Evolutionary conservation across 2,888 invertebrate species (phyloP).

Genomic region (Eupsilia transversa): DNA sequence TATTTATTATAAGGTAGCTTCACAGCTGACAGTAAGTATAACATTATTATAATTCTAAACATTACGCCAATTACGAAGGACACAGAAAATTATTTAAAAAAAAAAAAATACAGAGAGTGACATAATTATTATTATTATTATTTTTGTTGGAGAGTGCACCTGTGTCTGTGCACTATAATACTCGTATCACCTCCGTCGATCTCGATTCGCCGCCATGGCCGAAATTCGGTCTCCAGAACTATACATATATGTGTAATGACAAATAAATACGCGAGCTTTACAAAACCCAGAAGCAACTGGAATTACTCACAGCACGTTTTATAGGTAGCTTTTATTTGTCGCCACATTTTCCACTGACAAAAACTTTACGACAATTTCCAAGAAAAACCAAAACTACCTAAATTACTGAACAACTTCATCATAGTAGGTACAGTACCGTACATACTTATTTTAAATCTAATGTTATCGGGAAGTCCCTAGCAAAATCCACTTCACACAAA

Average conservation of each 20-base stretch:
- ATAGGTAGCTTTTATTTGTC: not conserved
- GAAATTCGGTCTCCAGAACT: too few species aligned
- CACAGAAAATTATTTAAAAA: too few species aligned
- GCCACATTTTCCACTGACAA: not conserved
- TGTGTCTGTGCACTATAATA: too few species aligned
- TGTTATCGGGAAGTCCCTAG: not conserved
- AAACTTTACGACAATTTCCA: not conserved
- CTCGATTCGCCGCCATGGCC: too few species aligned
- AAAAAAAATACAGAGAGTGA: too few species aligned
- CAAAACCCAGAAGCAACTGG: not conserved
- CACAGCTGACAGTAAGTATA: too few species aligned
- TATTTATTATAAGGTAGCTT: too few species aligned
- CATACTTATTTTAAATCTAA: not conserved
- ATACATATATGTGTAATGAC: not conserved
- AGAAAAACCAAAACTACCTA: not conserved
- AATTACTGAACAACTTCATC: not conserved
- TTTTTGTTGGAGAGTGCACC: too few species aligned
- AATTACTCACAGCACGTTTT: not conserved
- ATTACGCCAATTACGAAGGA: too few species aligned
- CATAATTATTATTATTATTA: too few species aligned
- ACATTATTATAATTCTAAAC: too few species aligned
- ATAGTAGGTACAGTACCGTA: not conserved
- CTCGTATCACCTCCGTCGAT: too few species aligned
- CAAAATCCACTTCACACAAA: constrained; percentile 1
- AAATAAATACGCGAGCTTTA: not conserved